Base-by-base conservation (phyloP, 1,140 invertebrate genomes). In the Spodoptera litura region DNA sequence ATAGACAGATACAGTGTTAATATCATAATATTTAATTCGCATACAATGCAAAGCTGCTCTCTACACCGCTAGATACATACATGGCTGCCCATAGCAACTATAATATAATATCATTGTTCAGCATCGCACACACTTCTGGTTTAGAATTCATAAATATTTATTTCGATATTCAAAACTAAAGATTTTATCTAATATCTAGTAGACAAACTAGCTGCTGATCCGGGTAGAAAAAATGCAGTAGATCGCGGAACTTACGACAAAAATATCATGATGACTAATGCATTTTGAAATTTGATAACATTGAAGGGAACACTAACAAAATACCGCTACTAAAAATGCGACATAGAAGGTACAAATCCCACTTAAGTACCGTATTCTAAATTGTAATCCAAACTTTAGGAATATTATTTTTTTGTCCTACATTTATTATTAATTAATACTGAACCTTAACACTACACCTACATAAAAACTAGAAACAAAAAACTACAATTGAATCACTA, bases 121-220 rank as follows among this genome's bases (percentile, higher is more conserved):
- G 56, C 31, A 11, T 4, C 20, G 5, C 20, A 61, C 38, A 75
- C 52, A 72, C 66, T 76, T 75, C 76, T 81, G 76, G 81, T 78
- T 78, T 81, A 52, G 53, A 58, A 73, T n/a, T 81, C 79, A 77
- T 81, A 56, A 78, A 79, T 76, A 76, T 78, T 81, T 74, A 49
- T 38, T 35, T 10, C n/a, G 27, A 73, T 59, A 52, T 51, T 70
- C 58, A 2, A 20, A 61, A 35, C 35, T 58, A 27, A 27, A 78
- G 56, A 78, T 73, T 44, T 66, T 73, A 78, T 78, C 78, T 56
- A 44, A 9, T 35, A 59, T 78, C 78, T 56, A 25, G 12, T 35
- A 59, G 38, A 49, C 35, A 27, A 73, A 59, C 49, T 9, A 59
- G 56, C 62, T 44, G 35, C 11, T 25, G n/a, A 15, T 27, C 25